Evolutionary conservation across 2,797 vertebrate species (phyloP).

Genomic region (Coendou prehensilis): DNA sequence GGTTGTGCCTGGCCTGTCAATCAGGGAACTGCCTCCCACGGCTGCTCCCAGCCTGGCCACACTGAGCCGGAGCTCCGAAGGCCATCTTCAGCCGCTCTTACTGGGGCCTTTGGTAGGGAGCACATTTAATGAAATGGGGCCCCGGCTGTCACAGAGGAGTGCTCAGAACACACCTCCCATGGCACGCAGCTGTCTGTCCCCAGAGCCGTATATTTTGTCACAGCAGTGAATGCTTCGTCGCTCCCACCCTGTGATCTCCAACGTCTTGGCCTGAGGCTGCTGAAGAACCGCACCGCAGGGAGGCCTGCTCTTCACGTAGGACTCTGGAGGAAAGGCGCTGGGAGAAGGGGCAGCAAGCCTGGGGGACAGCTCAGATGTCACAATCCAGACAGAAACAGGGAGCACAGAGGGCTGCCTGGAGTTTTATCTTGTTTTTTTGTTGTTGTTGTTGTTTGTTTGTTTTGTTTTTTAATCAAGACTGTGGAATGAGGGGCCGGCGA

Average conservation of each 20-base stretch:
- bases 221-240: accelerated
- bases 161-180: neutral
- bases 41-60: neutral
- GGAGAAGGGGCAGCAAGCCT: neutral
- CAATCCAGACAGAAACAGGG: neutral
- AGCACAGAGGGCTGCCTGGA: neutral
- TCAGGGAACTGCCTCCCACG: neutral
- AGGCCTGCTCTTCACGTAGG: neutral
- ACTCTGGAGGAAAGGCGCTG: neutral
- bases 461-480: neutral
- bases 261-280: neutral
- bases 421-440: neutral
- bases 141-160: neutral
- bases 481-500: neutral
- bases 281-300: neutral
- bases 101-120: neutral
- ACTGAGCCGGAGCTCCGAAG: neutral
- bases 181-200: too few relatives aligned
- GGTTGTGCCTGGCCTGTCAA: neutral
- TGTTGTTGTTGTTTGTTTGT: too few relatives aligned
- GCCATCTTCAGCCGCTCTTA: neutral
- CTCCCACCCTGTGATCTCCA: neutral
- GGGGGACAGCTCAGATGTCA: neutral
- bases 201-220: neutral
- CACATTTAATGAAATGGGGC: neutral